These are phyloP conservation scores for Isurus oxyrinchus DNA, from an alignment of 2,113 vertebrate genomes.

Conservation along the genomic window DNA sequence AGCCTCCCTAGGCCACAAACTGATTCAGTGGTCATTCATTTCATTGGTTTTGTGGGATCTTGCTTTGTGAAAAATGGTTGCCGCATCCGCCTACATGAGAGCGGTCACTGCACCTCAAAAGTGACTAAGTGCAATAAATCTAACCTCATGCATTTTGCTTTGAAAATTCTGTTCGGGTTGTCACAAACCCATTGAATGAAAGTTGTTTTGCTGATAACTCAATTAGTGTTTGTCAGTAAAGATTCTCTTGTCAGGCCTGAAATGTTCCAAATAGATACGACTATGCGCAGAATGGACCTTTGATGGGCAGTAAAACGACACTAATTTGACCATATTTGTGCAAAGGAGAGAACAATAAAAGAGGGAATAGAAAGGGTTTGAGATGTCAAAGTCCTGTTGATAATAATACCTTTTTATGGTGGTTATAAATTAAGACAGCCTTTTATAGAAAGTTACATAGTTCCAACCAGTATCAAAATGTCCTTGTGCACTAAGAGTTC, in stretches of 20 bases:
- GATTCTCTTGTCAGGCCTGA: background rate
- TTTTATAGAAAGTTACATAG: constrained; percentile 24
- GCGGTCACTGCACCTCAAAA: background rate
- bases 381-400: constrained; percentile 20
- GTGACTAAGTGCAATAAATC: background rate
- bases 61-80: background rate
- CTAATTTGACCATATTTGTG: constrained; percentile 19
- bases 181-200: too few species aligned
- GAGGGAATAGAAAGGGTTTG: background rate
- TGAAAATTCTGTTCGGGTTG: background rate
- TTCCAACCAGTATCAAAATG: background rate
- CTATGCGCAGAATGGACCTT: background rate
- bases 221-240: background rate
- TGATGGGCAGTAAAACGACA: background rate
- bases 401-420: constrained; percentile 30
- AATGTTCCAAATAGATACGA: background rate
- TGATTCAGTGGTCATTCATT: background rate
- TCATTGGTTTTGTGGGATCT: background rate
- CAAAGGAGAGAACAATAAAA: background rate
- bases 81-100: background rate
- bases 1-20: background rate
- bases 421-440: constrained; percentile 21
- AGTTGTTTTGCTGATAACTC: background rate
- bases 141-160: background rate
- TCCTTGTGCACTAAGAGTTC: background rate